Evolutionary conservation across 2,797 vertebrate genomes (phyloP), one percentile per base, ranked within the genome.

Genomic region (Micromesistius poutassou): DNA sequence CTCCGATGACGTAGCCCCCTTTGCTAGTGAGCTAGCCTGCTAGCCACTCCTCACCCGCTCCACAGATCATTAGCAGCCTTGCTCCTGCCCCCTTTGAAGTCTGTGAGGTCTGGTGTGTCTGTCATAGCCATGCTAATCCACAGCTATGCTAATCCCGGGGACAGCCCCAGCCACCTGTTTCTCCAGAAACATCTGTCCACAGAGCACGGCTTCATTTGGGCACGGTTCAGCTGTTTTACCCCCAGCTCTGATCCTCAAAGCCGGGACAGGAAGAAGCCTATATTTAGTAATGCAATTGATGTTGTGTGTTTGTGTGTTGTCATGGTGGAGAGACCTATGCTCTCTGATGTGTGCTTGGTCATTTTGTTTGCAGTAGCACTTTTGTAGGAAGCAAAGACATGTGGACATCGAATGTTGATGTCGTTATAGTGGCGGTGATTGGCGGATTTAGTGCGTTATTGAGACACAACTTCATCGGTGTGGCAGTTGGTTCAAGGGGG

Each of bases 61-160:
- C 88, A 88, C 92, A 91, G 91, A 90, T 93, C 92, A 93, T 93
- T 93, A 93, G 89, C 86, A 90, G 89, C 88, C 87, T 79, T 81
- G 86, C 83, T 87, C 75, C 78, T 78, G 55, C 55, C 55, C 84
- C 81, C 91, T 93, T 94, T 94, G 92, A 91, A 90, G 92, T 92
- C 84, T 87, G 92, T 90, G 89, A 90, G 91, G 91, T 92, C 91
- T 87, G 91, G 87, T 83, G 83, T 85, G 90, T 92, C 93, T 92
- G 91, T 94, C 93, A 93, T 82, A 90, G 87, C 88, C 90, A 92
- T 92, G 91, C 89, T 94, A 94, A 94, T 94, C 91, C 93, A 93
- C 82, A 90, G 87, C 88, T 90, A 92, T 93, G 91, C 89, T 94
- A 94, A 94, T 94, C 91, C 90, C 84, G 81, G 83, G 87, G 88